phyloP scores from a whole-genome alignment of 1,140 invertebrate species.

The Bacillus rossius region DNA sequence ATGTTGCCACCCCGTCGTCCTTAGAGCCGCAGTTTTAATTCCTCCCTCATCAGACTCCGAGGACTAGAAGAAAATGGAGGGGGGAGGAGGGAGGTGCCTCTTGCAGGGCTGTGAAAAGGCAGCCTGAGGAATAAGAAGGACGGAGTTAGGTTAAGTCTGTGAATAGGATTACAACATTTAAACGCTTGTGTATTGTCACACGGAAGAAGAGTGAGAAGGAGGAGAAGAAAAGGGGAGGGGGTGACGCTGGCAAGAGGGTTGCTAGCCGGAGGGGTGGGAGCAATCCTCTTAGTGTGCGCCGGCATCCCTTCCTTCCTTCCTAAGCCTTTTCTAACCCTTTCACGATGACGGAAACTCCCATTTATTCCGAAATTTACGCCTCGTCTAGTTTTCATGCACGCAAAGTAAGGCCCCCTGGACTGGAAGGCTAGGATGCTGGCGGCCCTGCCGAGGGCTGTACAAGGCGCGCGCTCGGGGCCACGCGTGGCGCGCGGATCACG shows the following conservation, averaged over 20 bases:
- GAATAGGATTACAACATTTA: conserved; percentile 15
- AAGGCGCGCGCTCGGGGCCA: too few relatives aligned
- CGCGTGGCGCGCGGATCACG: too few relatives aligned
- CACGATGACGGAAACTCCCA: conserved; percentile 13
- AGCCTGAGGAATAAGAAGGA: too few relatives aligned
- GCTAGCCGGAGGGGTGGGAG: neutral
- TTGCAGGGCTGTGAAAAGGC: too few relatives aligned
- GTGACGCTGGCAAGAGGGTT: neutral
- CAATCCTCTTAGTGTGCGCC: conserved; percentile 12
- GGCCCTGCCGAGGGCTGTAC: too few relatives aligned
- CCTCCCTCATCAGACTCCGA: conserved; percentile 5
- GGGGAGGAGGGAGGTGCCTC: neutral
- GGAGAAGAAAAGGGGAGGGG: too few relatives aligned
- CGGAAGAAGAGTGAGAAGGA: neutral
- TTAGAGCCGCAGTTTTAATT: conserved; percentile 12
- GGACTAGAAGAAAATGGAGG: neutral
- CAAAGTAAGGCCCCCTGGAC: too few relatives aligned
- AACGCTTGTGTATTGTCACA: conserved; percentile 15
- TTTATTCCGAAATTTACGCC: conserved; percentile 10
- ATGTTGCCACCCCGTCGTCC: too few relatives aligned
- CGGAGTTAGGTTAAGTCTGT: neutral
- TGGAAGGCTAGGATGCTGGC: too few relatives aligned
- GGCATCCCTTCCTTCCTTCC: conserved; percentile 1
- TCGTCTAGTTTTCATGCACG: neutral
- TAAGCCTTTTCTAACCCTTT: conserved; percentile 13